Base-by-base conservation (phyloP, 92 coral and sea anemone genomes). In the Zoanthus solanderi region DNA sequence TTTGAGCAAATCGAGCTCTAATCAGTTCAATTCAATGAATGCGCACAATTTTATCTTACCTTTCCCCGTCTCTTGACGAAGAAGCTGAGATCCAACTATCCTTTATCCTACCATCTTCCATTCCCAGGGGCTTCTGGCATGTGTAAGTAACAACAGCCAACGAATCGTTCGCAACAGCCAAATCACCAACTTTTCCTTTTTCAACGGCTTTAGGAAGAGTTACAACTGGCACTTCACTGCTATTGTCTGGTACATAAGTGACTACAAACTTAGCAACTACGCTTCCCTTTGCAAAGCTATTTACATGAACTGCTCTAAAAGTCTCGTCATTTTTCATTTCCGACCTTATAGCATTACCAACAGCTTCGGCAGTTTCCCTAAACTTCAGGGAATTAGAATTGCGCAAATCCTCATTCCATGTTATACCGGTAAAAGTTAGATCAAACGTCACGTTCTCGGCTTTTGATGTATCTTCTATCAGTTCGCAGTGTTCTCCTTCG, bases 91-190 rank as follows among this genome's bases (percentile, higher is more conserved):
- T 72, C 44, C 86, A 76, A 16, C 75, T 58, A 57, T 90, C 84
- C 50, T 72, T 84, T 75, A 90, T 90, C 46, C 92, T 68, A n/a
- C 90, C 87, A 54, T 86, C 84, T 61, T 79, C 90, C 92, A 90
- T 85, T 45, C 92, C 92, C 14, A 90, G 90, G 6, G 92, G 92
- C 14, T 80, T 78, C 9, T 75, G 71, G 30, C 92, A 90, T 48
- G 92, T 86, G 79, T 78, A 90, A 60, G 45, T 47, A 71, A 78
- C 87, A 58, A 90, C 76, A 6, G 44, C 84, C 32, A 86, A 42
- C 5, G 92, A 90, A 2, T 88, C 83, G 18, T 56, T 46, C 44
- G 29, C 74, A n/a, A 83, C 78, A 16, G 83, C 66, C 60, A 90
- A 32, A 16, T 69, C 78, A 60, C 92, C 92, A 48, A 90, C 73